These are phyloP conservation scores for Tenthredo notha DNA, from an alignment of 2,888 invertebrate genomes.

Conservation along the genomic window DNA sequence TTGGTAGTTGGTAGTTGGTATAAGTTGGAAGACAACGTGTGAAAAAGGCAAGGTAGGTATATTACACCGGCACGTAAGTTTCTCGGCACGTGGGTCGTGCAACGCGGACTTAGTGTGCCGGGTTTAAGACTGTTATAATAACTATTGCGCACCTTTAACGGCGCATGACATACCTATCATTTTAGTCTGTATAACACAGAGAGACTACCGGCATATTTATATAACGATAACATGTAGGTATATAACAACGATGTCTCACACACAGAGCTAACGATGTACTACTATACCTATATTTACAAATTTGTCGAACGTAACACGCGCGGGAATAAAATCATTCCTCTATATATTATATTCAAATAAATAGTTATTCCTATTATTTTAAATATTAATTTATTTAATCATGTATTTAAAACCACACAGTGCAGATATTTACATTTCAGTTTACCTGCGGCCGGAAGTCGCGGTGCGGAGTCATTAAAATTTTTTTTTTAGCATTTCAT, in stretches of 20 bases:
- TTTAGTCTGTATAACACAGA: neutral
- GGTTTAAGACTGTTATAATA: neutral
- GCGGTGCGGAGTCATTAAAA: neutral
- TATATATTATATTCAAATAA: no score
- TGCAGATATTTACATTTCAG: neutral
- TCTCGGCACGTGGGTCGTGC: conserved; percentile 7
- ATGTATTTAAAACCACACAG: neutral
- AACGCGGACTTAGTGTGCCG: neutral
- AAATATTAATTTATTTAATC: neutral
- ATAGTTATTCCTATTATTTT: neutral
- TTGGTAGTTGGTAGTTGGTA: neutral
- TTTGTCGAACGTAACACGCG: neutral
- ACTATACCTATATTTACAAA: no score
- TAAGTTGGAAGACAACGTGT: neutral
- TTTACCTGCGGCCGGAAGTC: neutral
- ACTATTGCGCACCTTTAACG: conserved; percentile 28
- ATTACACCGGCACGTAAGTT: no score
- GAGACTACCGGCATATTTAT: neutral
- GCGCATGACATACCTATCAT: neutral
- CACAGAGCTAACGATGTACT: neutral
- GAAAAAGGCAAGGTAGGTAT: conserved; percentile 1
- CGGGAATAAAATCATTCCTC: no score
- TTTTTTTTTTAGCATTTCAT: no score
- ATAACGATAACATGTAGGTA: neutral
- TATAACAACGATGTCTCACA: neutral